These are phyloP conservation scores for Enteromius anoplus DNA, from an alignment of 2,797 vertebrate genomes.

Conservation along the genomic window DNA sequence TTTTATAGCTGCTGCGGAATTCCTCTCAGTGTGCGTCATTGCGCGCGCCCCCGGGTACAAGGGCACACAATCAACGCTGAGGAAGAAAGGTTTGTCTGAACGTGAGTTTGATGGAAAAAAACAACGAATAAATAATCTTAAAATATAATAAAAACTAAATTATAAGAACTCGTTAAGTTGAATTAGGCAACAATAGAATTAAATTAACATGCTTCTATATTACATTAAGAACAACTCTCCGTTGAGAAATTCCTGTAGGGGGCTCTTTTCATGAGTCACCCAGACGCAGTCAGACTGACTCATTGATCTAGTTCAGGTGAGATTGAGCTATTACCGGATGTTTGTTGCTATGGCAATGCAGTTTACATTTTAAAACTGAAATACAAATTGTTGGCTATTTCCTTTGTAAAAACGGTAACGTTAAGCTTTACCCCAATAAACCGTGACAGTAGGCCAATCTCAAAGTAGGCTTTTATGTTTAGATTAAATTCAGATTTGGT, in stretches of 20 bases:
- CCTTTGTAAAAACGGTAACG: not conserved
- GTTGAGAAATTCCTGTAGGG: not conserved
- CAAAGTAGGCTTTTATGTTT: not conserved
- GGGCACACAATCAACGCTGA: not conserved
- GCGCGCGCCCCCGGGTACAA: not conserved
- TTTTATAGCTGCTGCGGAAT: slow-evolving; percentile 42
- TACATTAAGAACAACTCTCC: not conserved
- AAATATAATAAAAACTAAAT: not conserved
- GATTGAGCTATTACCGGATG: slow-evolving; percentile 22
- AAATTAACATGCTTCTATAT: not conserved
- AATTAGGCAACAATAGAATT: not conserved
- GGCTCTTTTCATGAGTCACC: slow-evolving; percentile 4
- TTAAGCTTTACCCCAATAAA: not conserved
- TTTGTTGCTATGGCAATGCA: slow-evolving; percentile 35
- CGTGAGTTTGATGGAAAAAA: not conserved
- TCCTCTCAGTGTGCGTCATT: slow-evolving; percentile 30
- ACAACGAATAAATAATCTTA: not conserved
- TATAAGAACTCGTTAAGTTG: too few relatives aligned
- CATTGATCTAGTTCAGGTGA: not conserved
- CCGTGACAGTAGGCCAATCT: not conserved
- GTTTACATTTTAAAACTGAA: not conserved
- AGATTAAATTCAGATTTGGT: not conserved
- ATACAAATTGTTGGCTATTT: not conserved
- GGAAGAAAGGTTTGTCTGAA: not conserved
- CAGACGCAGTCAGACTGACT: not conserved